Evolutionary conservation across 2,797 vertebrate genomes (phyloP), one percentile per base, ranked within the genome.

Genomic region (Mormyrops attenuatus): DNA sequence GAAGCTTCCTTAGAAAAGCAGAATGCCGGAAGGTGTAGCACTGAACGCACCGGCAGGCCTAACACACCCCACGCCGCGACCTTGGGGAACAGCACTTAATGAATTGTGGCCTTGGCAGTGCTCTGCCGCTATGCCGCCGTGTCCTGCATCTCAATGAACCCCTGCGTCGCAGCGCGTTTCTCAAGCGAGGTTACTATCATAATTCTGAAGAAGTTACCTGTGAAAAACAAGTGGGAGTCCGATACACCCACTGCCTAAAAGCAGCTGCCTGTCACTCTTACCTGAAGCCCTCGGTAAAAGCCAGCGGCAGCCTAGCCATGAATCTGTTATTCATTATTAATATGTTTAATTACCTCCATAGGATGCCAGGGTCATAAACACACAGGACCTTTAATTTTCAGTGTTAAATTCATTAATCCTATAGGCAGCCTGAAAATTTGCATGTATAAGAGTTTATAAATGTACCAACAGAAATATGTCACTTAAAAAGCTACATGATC

Each of bases 1-100:
- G 73, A 38, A 30, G 85, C 50, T 26, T 20, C 30, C 15, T 20
- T 55, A 87, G 53, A 87, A 41, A 60, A 38, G 30, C 38, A 22
- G 47, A 41, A 9, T 47, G 53, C 26, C 8, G 34, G 38, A 44
- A 41, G 53, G 15, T 13, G 13, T 0, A 7, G 53, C 52, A 13
- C 8, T 41, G 85, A 57, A 20, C 7, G 34, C 26, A 30, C 22
- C 11, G 3, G 11, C 85, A 41, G 84, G 11, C 22, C 44, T 9
- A n/a, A 53, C 47, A 34, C 49, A 8, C 26, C 41, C 63, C 22
- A 52, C 1, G 20, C 8, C n/a, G 50, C 55, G 73, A 90, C 88
- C 88, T 89, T 90, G 89, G 82, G 60, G 60, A 88, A 88, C 82
- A 17, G 66, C 88, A 90, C 86, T 87, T 88, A 89, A 88, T 90